Evolutionary conservation across 2,797 vertebrate genomes (phyloP), one percentile per base, ranked within the genome.

Genomic region (Lates japonicus): DNA sequence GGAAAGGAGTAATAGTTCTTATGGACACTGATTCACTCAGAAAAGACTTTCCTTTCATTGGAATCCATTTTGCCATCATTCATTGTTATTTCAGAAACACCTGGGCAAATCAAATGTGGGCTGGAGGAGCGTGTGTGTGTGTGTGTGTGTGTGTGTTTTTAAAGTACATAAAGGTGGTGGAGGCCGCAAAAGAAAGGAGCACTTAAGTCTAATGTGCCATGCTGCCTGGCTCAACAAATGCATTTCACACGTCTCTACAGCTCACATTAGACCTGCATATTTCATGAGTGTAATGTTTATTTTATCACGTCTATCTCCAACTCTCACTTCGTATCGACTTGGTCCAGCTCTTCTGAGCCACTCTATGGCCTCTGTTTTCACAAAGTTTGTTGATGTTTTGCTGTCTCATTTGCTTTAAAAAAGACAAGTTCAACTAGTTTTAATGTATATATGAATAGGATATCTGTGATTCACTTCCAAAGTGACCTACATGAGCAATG

Each of bases 211-310:
- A 81, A 84, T 82, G 67, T 5, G 4, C 46, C 29, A 7, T 20
- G 64, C 69, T 63, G 69, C 62, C 44, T 4, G 55, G 63, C 64
- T 52, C 54, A 2, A 44, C 10, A 3, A 64, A 59, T 19, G 20
- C 16, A 4, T 71, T 80, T 82, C 42, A 54, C 87, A 87, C 44
- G 0, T 81, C 79, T 76, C 63, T 42, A 44, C 35, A 58, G 3
- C 73, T 72, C 58, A 52, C 73, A 85, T 87, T 80, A 78, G 57
- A 59, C 35, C 76, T 88, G 41, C 52, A 86, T 87, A 79, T 88
- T 91, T 89, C 29, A 90, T 77, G 25, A 83, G 35, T 5, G 19
- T 64, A 46, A 90, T 91, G 76, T 87, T 90, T 88, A 83, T 88
- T 92, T 89, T 41, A 93, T 88, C 10, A 33, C 39, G 51, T 67